Percentiles rank a stretch among this genome's conserved stretches.
Evolutionary conservation across 2,113 vertebrate species (phyloP).

Genomic region (Alectura lathami): DNA sequence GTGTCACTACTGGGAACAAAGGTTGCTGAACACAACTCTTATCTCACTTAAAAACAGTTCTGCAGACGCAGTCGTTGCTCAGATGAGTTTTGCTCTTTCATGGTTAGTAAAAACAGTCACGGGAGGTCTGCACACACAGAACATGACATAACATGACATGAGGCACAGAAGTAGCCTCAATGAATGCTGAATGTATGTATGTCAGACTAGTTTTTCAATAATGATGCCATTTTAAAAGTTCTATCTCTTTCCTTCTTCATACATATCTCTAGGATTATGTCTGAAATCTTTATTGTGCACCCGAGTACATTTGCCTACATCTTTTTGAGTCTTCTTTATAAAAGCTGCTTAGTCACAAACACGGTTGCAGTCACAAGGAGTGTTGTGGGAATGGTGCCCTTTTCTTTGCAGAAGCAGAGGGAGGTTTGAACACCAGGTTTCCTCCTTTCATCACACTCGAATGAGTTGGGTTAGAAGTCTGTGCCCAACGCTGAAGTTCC

Average conservation of each 20-base stretch:
- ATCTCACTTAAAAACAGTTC: neutral
- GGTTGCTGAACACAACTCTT: neutral
- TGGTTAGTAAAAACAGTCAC: neutral
- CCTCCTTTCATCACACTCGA: neutral
- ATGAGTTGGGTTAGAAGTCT: accelerated
- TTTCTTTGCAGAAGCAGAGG: neutral
- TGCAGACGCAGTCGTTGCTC: neutral
- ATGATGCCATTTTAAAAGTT: neutral
- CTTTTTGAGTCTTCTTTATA: neutral
- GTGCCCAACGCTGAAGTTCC: neutral
- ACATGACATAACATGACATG: neutral
- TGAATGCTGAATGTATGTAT: accelerated
- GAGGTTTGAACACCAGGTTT: neutral
- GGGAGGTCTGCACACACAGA: neutral
- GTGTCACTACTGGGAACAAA: neutral
- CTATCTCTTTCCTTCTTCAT: neutral
- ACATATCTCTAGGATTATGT: neutral
- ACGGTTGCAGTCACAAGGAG: neutral
- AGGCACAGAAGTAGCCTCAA: neutral
- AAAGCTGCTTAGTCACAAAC: neutral
- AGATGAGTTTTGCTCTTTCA: neutral
- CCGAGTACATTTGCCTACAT: neutral
- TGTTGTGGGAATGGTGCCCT: accelerated
- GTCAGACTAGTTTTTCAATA: neutral
- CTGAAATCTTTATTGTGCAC: neutral